These are phyloP conservation scores for Cantharis flavilabris DNA, from an alignment of 2,888 invertebrate genomes.

Conservation along the genomic window DNA sequence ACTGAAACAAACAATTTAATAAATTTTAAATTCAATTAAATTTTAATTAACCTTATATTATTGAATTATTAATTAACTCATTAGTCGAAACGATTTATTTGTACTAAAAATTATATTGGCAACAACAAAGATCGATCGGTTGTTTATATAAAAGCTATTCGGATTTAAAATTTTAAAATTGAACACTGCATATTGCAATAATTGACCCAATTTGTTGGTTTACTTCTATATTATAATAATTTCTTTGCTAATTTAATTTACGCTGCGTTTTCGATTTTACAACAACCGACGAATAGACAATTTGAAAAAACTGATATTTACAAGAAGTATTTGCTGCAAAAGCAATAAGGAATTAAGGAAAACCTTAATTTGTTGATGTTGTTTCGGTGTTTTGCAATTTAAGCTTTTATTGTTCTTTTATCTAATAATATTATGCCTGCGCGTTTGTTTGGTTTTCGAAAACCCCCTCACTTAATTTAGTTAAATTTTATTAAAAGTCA, in stretches of 20 bases:
- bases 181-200: not conserved
- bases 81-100: not conserved
- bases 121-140: not conserved
- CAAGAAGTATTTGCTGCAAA: not conserved
- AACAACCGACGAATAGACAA: not conserved
- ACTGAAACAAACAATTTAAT: constrained; percentile 2
- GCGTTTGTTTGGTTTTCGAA: not conserved
- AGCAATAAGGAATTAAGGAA: not conserved
- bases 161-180: not conserved
- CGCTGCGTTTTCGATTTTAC: not conserved
- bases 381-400: not conserved
- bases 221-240: not conserved
- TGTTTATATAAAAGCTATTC: not conserved
- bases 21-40: not conserved
- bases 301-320: not conserved
- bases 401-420: not conserved
- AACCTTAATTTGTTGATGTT: not conserved
- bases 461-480: not conserved
- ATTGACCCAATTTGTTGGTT: constrained; percentile 8
- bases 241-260: not conserved
- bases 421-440: not conserved
- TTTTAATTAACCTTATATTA: too few relatives aligned
- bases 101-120: not conserved
- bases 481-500: not conserved
- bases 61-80: not conserved